phyloP scores from a whole-genome alignment of 1,140 invertebrate genomes.

The Saccostrea echinata region DNA sequence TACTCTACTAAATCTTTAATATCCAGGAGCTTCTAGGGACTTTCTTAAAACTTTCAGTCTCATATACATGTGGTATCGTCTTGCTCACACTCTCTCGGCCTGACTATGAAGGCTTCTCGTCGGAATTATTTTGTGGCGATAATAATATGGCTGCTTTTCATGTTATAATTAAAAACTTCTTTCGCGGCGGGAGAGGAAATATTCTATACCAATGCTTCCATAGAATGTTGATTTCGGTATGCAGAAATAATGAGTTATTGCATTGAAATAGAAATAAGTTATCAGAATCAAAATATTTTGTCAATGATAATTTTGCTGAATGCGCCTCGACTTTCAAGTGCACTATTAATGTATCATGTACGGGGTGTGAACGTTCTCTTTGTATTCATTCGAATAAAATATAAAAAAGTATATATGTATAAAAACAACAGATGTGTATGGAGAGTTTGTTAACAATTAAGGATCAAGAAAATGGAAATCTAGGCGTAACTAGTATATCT shows the following conservation, averaged over 20 bases:
- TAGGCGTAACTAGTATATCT: too few relatives aligned
- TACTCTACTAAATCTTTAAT: too few relatives aligned
- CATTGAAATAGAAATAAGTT: background rate
- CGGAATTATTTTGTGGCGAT: background rate
- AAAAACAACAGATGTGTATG: too few relatives aligned
- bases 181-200: background rate
- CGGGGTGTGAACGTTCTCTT: background rate
- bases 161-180: constrained; percentile 16
- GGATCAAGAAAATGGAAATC: too few relatives aligned
- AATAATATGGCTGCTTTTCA: background rate
- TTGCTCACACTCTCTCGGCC: too few relatives aligned
- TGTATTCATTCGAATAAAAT: too few relatives aligned
- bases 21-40: too few relatives aligned
- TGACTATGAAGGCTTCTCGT: background rate
- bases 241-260: background rate
- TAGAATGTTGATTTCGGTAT: background rate
- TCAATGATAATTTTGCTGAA: background rate
- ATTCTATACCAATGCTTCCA: background rate
- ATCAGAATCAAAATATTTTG: background rate
- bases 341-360: background rate
- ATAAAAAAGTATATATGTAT: too few relatives aligned
- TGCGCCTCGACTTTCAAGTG: background rate
- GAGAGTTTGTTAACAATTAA: too few relatives aligned
- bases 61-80: too few relatives aligned
- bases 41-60: too few relatives aligned